Conservation (phyloP, 2,797 vertebrate genomes). For the Coccyzus lansbergi region DNA sequence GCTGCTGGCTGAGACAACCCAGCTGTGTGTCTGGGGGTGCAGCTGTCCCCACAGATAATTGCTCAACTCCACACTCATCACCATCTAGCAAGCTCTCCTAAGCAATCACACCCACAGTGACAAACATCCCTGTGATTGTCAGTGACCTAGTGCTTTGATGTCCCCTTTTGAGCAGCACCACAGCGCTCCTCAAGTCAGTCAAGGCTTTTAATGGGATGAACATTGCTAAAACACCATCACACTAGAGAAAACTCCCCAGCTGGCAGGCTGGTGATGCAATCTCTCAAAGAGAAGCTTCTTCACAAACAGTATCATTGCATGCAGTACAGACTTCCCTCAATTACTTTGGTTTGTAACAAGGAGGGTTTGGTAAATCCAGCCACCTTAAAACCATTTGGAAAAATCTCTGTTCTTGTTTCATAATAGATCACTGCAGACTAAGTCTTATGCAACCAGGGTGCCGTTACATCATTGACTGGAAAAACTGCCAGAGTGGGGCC, state of each 20-base stretch:
- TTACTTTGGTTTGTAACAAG: too few species aligned
- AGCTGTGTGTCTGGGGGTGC: not conserved
- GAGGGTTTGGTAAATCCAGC: not conserved
- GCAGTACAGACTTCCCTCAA: accelerated
- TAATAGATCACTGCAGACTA: not conserved
- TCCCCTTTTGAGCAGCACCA: not conserved
- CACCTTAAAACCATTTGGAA: not conserved
- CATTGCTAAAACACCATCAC: not conserved
- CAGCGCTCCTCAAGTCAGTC: not conserved
- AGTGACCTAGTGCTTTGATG: not conserved
- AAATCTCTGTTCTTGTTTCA: not conserved
- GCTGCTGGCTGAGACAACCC: not conserved
- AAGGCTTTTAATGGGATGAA: not conserved
- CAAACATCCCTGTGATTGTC: not conserved
- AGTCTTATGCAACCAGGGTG: accelerated
- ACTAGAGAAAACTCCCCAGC: not conserved
- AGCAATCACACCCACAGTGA: not conserved
- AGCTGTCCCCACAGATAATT: not conserved
- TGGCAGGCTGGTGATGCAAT: accelerated
- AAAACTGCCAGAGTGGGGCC: not conserved
- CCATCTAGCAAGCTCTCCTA: not conserved
- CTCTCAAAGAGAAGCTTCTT: not conserved
- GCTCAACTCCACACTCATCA: not conserved
- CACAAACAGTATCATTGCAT: too few species aligned
- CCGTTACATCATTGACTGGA: not conserved